Percentiles rank a stretch among this genome's conserved stretches.
phyloP scores from a whole-genome alignment of 1,140 invertebrate species.

The Mactra quadrangularis region DNA sequence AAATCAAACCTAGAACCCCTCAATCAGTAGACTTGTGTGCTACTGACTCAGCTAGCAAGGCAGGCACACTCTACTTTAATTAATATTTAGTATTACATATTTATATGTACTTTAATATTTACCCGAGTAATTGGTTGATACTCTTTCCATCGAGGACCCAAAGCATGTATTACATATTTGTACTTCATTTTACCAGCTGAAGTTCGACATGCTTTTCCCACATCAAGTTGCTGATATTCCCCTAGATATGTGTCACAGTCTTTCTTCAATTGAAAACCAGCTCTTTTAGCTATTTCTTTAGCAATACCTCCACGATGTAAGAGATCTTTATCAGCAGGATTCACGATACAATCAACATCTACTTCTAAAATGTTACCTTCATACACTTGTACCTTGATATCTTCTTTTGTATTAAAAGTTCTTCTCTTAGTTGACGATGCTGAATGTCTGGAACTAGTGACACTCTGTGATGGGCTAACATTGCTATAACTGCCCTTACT shows the following conservation, averaged over 20 bases:
- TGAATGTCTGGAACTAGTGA: neutral
- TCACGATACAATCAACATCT: slow-evolving; percentile 41
- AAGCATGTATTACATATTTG: slow-evolving; percentile 50
- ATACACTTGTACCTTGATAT: slow-evolving; percentile 62
- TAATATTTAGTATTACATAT: too few relatives aligned
- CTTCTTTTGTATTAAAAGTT: slow-evolving; percentile 18
- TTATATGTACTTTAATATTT: neutral
- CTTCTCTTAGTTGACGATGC: too few relatives aligned
- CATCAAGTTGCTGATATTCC: neutral
- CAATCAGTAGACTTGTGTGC: too few relatives aligned
- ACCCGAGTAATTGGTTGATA: slow-evolving; percentile 27
- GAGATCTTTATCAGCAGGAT: slow-evolving; percentile 32
- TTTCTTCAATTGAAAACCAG: slow-evolving; percentile 20
- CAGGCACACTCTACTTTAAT: too few relatives aligned
- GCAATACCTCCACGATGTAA: slow-evolving; percentile 26
- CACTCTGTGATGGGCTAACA: too few relatives aligned
- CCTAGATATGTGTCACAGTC: slow-evolving; percentile 13
- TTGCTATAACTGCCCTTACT: too few relatives aligned
- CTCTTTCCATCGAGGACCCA: slow-evolving; percentile 59
- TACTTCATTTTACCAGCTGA: slow-evolving; percentile 30
- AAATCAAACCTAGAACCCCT: too few relatives aligned
- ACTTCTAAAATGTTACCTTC: slow-evolving; percentile 89
- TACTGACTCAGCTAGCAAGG: too few relatives aligned
- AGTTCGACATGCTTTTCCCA: neutral
- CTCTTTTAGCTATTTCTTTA: slow-evolving; percentile 32